Percentiles rank a stretch among this genome's conserved stretches.
Conservation (phyloP, 2,113 vertebrate species). For the Oryzias curvinotus region DNA sequence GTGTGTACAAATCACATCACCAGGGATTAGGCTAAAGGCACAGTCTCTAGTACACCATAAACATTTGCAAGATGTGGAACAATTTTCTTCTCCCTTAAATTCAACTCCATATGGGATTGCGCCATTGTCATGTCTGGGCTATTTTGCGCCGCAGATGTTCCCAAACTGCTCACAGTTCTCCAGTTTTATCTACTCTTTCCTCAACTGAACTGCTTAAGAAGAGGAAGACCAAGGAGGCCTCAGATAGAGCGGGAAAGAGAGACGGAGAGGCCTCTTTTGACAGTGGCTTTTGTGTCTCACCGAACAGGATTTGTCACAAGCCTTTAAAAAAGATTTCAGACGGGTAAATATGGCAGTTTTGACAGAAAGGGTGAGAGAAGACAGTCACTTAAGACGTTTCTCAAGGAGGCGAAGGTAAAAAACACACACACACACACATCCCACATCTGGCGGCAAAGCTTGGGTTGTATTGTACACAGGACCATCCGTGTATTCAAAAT, state of each 20-base stretch:
- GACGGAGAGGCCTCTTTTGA: constrained; percentile 66
- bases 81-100: constrained; percentile 62
- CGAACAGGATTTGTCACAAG: constrained; percentile 76
- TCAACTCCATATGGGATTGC: constrained; percentile 72
- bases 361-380: constrained; percentile 69
- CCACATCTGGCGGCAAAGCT: constrained; percentile 41
- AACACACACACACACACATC: constrained; percentile 15
- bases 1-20: constrained; percentile 84
- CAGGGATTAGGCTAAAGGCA: constrained; percentile 81
- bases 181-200: constrained; percentile 70
- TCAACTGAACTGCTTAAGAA: constrained; percentile 71
- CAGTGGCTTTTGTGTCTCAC: constrained; percentile 74
- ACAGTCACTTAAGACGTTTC: constrained; percentile 71
- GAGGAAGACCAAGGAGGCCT: constrained; percentile 53
- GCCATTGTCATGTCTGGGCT: constrained; percentile 68
- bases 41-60: constrained; percentile 76
- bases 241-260: constrained; percentile 29
- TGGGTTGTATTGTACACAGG: constrained; percentile 44
- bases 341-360: constrained; percentile 73
- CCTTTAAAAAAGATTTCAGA: constrained; percentile 77
- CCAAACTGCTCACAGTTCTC: constrained; percentile 54
- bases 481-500: constrained; percentile 58
- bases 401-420: constrained; percentile 34
- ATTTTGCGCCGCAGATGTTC: constrained; percentile 56
- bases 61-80: constrained; percentile 81